Evolutionary conservation across 2,113 vertebrate species (phyloP), one percentile per base, ranked within the genome.

Genomic region (Chlamydotis undulata): DNA sequence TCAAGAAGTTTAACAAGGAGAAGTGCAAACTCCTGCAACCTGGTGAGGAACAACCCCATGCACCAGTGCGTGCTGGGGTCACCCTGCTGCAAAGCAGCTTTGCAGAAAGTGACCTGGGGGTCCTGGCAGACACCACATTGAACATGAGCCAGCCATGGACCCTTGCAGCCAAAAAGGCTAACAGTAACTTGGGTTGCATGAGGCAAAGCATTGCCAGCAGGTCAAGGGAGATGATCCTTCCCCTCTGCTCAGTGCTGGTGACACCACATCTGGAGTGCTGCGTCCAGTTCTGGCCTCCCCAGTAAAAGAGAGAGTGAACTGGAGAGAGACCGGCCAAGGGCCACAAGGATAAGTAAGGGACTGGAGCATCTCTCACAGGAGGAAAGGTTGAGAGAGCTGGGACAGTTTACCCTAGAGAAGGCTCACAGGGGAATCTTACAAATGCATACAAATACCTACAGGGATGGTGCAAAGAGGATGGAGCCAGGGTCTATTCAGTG

Each of bases 341-440:
- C 17, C 31, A 59, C 0, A 0, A 81, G n/a, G 13, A 14, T n/a
- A 71, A 37, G 35, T 19, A 57, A 79, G 1, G 17, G 12, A 43
- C 33, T 39, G 26, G 8, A 73, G 24, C 52, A 53, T 22, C 25
- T 60, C 55, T 41, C 57, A 29, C 6, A 37, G 9, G 16, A 61
- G 6, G 7, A 67, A 82, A 78, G 43, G 31, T 39, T 78, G 39
- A 76, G 16, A 80, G 61, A 71, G 26, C 22, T 59, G 7, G 29
- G 29, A 57, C 23, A 19, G 10, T 39, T 70, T 39, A 55, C 19
- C 28, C 33, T n/a, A 28, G 26, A 60, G 10, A 29, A 61, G 18
- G 33, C 41, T 80, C 49, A 7, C 16, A 6, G 22, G 7, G 10
- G 15, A 29, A 39, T n/a, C 26, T 45, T 63, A n/a, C n/a, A 19